Evolutionary conservation across 2,797 vertebrate genomes (phyloP).

Genomic region (Enteromius thamalakanensis): DNA sequence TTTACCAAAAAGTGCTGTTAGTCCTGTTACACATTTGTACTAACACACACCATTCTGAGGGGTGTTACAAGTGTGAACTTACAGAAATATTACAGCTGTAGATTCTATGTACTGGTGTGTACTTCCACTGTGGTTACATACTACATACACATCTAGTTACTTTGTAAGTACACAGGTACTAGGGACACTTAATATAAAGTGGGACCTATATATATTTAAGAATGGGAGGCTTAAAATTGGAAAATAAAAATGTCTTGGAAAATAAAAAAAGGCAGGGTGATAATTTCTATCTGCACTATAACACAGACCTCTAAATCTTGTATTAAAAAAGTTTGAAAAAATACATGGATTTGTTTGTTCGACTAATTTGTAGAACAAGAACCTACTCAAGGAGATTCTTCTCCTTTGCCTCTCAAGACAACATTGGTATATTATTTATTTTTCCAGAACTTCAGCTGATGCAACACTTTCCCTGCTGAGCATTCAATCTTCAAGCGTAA

Average conservation of each 20-base stretch:
- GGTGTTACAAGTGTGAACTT: no score
- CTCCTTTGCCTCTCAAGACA: constrained; percentile 52
- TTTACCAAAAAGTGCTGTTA: no score
- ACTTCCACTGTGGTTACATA: no score
- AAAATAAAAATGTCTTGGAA: not conserved
- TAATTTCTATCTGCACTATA: not conserved
- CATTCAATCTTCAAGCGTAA: constrained; percentile 64
- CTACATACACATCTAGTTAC: no score
- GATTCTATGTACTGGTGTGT: no score
- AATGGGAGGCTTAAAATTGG: not conserved
- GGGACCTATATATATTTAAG: not conserved
- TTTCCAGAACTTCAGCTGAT: constrained; percentile 71
- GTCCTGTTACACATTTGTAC: no score
- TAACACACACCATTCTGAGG: no score
- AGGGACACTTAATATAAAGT: no score
- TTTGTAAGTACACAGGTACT: no score
- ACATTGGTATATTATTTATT: constrained; percentile 68
- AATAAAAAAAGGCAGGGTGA: not conserved
- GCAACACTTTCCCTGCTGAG: constrained; percentile 67
- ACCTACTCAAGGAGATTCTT: constrained; percentile 6
- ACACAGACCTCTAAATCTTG: not conserved
- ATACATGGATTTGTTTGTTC: not conserved
- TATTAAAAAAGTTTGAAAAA: not conserved
- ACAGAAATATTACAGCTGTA: no score
- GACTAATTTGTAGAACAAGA: not conserved